Evolutionary conservation across 23 tunicate genomes (phyloP).

Genomic region (Ciona savignyi): DNA sequence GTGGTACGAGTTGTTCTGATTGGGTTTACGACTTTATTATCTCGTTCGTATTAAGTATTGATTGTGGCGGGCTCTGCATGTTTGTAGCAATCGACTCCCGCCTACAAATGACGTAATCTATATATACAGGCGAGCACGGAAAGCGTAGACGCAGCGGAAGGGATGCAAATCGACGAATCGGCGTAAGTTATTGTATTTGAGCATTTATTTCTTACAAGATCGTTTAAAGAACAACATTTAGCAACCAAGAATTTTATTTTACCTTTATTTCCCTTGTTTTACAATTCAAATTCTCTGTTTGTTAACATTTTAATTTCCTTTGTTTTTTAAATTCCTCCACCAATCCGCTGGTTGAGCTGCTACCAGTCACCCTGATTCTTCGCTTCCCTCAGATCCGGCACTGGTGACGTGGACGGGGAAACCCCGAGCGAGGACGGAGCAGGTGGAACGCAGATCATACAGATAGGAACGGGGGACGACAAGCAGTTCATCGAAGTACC

Average conservation of each 20-base stretch:
- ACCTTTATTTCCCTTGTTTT: no score
- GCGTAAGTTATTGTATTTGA: neutral
- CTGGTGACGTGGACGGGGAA: slow-evolving; percentile 16
- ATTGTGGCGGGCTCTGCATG: no score
- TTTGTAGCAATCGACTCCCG: no score
- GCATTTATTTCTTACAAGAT: no score
- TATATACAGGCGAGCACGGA: neutral
- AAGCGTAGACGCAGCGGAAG: neutral
- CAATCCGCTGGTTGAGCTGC: no score
- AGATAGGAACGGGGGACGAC: slow-evolving; percentile 95
- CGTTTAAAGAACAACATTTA: no score
- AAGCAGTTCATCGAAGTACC: slow-evolving; percentile 94
- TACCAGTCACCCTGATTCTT: slow-evolving; percentile 1
- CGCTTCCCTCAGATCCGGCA: slow-evolving; percentile 1
- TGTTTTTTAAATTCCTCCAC: no score
- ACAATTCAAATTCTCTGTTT: no score
- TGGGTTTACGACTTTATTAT: neutral
- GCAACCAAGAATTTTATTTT: no score
- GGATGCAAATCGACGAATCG: neutral
- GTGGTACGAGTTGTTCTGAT: neutral
- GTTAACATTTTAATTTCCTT: no score
- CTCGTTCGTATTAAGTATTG: no score
- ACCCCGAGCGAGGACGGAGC: slow-evolving; percentile 35
- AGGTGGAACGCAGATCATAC: slow-evolving; percentile 78
- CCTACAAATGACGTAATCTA: neutral